A percentile compares a stretch with the other conserved stretches of the same genome.
phyloP scores from a whole-genome alignment of 1,140 invertebrate species.

The Hesperophylax magnus region DNA sequence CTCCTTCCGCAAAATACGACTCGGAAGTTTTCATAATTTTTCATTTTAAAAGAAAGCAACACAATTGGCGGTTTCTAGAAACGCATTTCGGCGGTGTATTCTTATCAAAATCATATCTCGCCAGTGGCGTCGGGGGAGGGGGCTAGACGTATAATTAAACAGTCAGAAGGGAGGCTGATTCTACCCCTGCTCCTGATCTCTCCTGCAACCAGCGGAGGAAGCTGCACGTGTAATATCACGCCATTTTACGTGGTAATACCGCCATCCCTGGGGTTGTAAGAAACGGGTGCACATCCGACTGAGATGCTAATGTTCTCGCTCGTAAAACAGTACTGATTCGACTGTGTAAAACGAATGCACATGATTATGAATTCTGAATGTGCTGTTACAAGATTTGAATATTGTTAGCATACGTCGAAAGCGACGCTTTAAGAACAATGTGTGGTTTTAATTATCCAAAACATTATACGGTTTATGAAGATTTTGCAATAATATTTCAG shows the following conservation, averaged over 20 bases:
- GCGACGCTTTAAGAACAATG: background rate
- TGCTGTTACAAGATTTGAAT: slow-evolving; percentile 36
- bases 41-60: slow-evolving; percentile 38
- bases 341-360: slow-evolving; percentile 27
- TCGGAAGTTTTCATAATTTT: slow-evolving; percentile 33
- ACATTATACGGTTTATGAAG: too few relatives aligned
- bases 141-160: slow-evolving; percentile 54
- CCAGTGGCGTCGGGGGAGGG: slow-evolving; percentile 42
- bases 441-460: too few relatives aligned
- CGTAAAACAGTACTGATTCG: slow-evolving; percentile 35
- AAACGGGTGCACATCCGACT: slow-evolving; percentile 19
- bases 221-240: slow-evolving; percentile 41
- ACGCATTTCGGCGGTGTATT: slow-evolving; percentile 39
- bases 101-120: slow-evolving; percentile 53
- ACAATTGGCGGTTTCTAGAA: slow-evolving; percentile 41
- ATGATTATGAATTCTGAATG: slow-evolving; percentile 27
- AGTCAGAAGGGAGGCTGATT: slow-evolving; percentile 11
- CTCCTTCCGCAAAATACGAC: slow-evolving; percentile 7
- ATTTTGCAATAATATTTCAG: too few relatives aligned
- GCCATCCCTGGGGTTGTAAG: slow-evolving; percentile 1
- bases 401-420: background rate
- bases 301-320: slow-evolving; percentile 30
- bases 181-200: background rate
- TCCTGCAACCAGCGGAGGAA: background rate
- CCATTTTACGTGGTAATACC: slow-evolving; percentile 39